Percentiles rank a stretch among this genome's conserved stretches.
These are phyloP conservation scores for Acrobasis consociella DNA, from an alignment of 2,888 invertebrate species.

Conservation along the genomic window DNA sequence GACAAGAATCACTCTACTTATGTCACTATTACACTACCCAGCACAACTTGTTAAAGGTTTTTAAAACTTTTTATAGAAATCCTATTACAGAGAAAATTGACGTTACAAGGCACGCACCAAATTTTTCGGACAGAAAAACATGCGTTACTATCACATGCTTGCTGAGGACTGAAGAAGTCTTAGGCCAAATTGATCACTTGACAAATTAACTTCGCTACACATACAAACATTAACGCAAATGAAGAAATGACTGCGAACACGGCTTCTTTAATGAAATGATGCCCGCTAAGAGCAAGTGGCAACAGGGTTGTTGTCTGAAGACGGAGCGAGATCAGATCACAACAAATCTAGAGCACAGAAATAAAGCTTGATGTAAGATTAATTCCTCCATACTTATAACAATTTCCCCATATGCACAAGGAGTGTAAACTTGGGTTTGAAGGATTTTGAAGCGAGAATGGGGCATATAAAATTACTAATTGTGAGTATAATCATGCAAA, in stretches of 20 bases:
- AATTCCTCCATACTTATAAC: no score
- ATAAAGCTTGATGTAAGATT: conserved; percentile 19
- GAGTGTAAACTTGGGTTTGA: no score
- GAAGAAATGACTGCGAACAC: neutral
- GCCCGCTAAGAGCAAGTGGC: conserved; percentile 20
- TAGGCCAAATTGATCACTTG: neutral
- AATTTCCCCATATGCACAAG: no score
- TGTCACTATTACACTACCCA: no score
- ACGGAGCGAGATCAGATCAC: conserved; percentile 27
- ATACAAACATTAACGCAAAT: neutral
- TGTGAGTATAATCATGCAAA: no score
- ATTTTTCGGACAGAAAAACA: neutral
- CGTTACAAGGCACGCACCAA: neutral
- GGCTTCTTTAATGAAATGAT: conserved; percentile 16
- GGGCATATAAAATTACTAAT: no score
- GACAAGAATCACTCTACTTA: no score
- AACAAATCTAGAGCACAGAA: neutral
- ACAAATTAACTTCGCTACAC: neutral
- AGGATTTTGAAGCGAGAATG: no score
- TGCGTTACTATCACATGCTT: neutral
- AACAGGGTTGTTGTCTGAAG: conserved; percentile 29
- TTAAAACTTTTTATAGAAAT: no score
- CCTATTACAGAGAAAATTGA: no score
- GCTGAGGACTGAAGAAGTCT: neutral
- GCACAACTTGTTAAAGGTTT: no score